These are phyloP conservation scores for Notolepis coatsorum DNA, from an alignment of 2,797 vertebrate species.

Conservation along the genomic window DNA sequence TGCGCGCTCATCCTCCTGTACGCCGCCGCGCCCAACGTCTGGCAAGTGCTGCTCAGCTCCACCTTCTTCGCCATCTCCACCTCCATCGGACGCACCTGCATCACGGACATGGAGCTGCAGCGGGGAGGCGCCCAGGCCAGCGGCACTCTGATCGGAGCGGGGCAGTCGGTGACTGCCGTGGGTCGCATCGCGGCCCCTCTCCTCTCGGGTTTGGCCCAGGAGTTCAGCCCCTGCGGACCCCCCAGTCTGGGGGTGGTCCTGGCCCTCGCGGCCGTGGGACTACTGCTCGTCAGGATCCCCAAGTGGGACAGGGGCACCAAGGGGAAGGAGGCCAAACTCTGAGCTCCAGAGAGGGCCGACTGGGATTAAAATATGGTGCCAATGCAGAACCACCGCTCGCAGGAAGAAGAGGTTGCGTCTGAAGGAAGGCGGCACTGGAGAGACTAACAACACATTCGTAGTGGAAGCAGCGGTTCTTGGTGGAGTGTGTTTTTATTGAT, in stretches of 20 bases:
- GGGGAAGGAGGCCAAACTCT: conserved; percentile 45
- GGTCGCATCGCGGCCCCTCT: conserved; percentile 90
- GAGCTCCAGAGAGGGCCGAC: conserved; percentile 5
- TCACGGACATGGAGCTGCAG: conserved; percentile 91
- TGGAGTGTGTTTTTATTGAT: background rate
- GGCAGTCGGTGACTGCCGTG: conserved; percentile 94
- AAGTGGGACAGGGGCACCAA: conserved; percentile 67
- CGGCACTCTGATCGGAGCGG: conserved; percentile 90
- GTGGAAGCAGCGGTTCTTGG: conserved; percentile 1
- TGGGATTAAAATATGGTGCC: background rate
- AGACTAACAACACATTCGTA: conserved; percentile 19
- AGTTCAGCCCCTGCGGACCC: conserved; percentile 93
- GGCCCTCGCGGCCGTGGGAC: conserved; percentile 84
- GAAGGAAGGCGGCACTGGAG: conserved; percentile 14
- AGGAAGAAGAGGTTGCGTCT: conserved; percentile 41
- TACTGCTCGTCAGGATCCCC: conserved; percentile 84
- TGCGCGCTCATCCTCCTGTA: conserved; percentile 86
- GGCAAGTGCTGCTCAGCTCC: conserved; percentile 86
- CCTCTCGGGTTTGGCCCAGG: conserved; percentile 92
- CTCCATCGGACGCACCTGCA: conserved; percentile 89
- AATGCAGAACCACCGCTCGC: background rate
- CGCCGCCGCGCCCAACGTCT: conserved; percentile 77
- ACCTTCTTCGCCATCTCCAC: conserved; percentile 94
- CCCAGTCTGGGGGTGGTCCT: conserved; percentile 87
- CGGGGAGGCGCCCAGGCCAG: conserved; percentile 86